Evolutionary conservation across 2,888 invertebrate genomes (phyloP), one percentile per base, ranked within the genome.

Genomic region (Cataglyphis albicans): DNA sequence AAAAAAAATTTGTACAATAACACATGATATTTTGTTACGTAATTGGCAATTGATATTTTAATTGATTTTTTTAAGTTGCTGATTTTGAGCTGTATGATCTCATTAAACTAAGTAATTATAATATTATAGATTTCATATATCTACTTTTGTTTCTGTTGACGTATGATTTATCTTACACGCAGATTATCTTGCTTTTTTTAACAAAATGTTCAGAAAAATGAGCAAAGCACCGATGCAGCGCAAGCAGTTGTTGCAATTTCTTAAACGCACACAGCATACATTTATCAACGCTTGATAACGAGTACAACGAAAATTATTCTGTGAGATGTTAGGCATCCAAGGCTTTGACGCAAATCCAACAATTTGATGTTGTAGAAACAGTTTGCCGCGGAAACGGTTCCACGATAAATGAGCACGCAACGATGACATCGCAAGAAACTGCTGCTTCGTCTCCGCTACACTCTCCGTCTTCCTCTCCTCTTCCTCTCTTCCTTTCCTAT

Each of bases 361-460:
- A 82, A 83, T 85, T 81, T 74, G 48, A 44, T 82, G 21, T 63
- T 65, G 65, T 29, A 55, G 55, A 68, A 84, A 63, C 64, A 76
- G 84, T 74, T 64, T 81, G 55, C 32, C 83, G 78, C 63, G 65
- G 67, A 86, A 85, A 86, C 41, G 41, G 74, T 83, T 65, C 70
- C 67, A 85, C 88, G 84, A 90, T 87, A 91, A 91, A 91, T 90
- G 88, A 81, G 84, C 83, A 84, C 80, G 74, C 83, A 83, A 80
- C 86, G 73, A 82, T 88, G 90, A 90, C 90, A 88, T 90, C 84
- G 86, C 88, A 74, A 83, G 84, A 80, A 88, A 90, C 81, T 85
- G 86, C 91, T 84, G 63, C 82, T 70, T 70, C 74, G 59, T 75
- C 75, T 74, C 72, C 84, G 67, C 78, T 82, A 81, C 52, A 12